Evolutionary conservation across 1,140 invertebrate species (phyloP).

Genomic region (Megathymus violae): DNA sequence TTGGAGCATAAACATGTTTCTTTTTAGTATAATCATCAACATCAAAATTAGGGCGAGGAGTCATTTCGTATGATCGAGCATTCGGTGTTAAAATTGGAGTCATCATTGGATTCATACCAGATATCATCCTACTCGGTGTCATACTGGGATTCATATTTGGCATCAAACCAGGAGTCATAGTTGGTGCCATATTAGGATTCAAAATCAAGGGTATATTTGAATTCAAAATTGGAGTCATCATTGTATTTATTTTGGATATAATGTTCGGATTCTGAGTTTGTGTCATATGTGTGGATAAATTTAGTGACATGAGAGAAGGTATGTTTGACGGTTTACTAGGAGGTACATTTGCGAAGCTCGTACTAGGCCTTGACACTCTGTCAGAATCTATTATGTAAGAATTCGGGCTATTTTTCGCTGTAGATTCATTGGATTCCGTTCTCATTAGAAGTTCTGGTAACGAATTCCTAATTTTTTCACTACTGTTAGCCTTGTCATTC

Average conservation of each 20-base stretch:
- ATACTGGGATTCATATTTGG: constrained; percentile 39
- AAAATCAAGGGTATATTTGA: constrained; percentile 3
- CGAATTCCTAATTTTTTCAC: constrained; percentile 25
- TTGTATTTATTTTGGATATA: constrained; percentile 4
- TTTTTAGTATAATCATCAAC: constrained; percentile 45
- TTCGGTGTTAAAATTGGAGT: constrained; percentile 39
- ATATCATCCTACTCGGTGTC: constrained; percentile 35
- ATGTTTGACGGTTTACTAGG: constrained; percentile 17
- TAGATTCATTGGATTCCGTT: constrained; percentile 44
- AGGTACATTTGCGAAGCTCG: constrained; percentile 4
- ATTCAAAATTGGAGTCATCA: constrained; percentile 12
- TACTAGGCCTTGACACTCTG: constrained; percentile 23
- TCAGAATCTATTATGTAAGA: constrained; percentile 34
- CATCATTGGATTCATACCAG: constrained; percentile 36
- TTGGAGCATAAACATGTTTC: constrained; percentile 67
- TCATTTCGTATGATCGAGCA: constrained; percentile 55
- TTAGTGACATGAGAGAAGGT: constrained; percentile 19
- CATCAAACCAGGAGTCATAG: constrained; percentile 37
- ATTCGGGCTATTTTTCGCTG: constrained; percentile 39
- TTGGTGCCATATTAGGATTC: constrained; percentile 44
- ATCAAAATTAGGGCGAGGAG: constrained; percentile 57
- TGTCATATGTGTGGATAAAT: constrained; percentile 6
- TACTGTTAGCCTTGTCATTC: constrained; percentile 26
- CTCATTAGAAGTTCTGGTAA: constrained; percentile 54
- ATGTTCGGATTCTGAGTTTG: constrained; percentile 13